Evolutionary conservation across 1,140 invertebrate genomes (phyloP), one percentile per base, ranked within the genome.

Genomic region (Zeugodacus cucurbitae): DNA sequence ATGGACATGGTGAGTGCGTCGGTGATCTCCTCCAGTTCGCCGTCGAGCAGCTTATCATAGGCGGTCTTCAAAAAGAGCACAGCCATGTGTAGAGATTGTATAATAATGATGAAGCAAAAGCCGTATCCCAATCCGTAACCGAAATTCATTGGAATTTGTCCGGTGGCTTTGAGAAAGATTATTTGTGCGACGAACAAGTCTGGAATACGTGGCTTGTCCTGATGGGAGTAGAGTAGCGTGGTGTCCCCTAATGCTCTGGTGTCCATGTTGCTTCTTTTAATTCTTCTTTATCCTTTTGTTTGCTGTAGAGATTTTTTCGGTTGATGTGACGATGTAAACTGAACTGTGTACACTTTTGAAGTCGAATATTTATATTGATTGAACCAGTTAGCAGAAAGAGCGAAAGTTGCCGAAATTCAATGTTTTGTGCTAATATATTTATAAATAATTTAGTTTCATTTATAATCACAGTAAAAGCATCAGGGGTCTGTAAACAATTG

Each of bases 1-100:
- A 93, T 89, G 20, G 89, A 89, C 91, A 93, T 92, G 37, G 91
- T 93, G 8, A 93, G 48, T 1, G 92, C 89, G 86, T 93, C 92
- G 1, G 92, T 92, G 2, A 93, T 93, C 48, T 90, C 88, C 87
- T 91, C 91, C 44, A 93, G 88, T 57, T 92, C 88, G 3, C 92
- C 92, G 17, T 86, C 87, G 17, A 90, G 89, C 78, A 93, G 37
- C 26, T 89, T 90, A 58, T 91, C 92, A 44, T 91, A 78, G 11
- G 91, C 91, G 1, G 92, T 90, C 74, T 91, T 92, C 29, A 88
- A 89, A 57, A 90, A 93, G 1, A 93, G 88, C 32, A 93, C 8
- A 10, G 89, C 90, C 67, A 93, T 29, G 78, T 91, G 91, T 14
- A 92, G 87, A 0, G 90, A 87, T 0, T 86, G 88, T 20, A 89